A percentile compares a stretch with the other conserved stretches of the same genome.
Evolutionary conservation across 2,797 vertebrate genomes (phyloP).

Genomic region (Takifugu ocellatus): DNA sequence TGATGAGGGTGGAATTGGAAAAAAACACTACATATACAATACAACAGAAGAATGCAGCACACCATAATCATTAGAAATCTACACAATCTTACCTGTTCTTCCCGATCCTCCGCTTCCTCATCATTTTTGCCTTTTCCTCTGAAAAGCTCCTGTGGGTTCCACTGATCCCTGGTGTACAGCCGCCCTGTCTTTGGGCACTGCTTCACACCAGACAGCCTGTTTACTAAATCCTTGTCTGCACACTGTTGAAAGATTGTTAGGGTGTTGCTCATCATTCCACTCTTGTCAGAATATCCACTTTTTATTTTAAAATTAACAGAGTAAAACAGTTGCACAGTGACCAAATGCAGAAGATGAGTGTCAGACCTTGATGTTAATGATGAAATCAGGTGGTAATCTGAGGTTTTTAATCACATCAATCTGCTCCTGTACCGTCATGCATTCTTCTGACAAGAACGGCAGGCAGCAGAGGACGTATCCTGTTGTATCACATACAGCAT

Average conservation of each 20-base stretch:
- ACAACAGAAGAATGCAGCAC: not conserved
- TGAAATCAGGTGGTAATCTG: slow-evolving; percentile 84
- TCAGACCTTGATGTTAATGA: slow-evolving; percentile 96
- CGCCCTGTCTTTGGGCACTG: slow-evolving; percentile 79
- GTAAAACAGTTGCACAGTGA: not conserved
- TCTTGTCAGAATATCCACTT: not conserved
- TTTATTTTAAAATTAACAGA: not conserved
- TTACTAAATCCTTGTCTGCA: slow-evolving; percentile 82
- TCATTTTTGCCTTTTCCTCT: slow-evolving; percentile 51
- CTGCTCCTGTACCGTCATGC: slow-evolving; percentile 80
- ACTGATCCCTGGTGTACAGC: slow-evolving; percentile 76
- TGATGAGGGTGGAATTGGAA: not conserved
- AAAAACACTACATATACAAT: too few relatives aligned
- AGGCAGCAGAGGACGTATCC: slow-evolving; percentile 92
- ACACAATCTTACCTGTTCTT: slow-evolving; percentile 2
- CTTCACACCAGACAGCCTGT: slow-evolving; percentile 80
- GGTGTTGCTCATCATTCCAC: too few relatives aligned
- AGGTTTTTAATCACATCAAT: slow-evolving; percentile 84
- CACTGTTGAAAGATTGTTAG: slow-evolving; percentile 69
- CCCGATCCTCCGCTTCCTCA: slow-evolving; percentile 40
- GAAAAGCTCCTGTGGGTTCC: slow-evolving; percentile 71
- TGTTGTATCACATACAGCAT: slow-evolving; percentile 53
- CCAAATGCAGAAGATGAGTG: slow-evolving; percentile 1
- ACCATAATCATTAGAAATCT: not conserved
- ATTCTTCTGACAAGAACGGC: slow-evolving; percentile 82